Percentiles rank a stretch among this genome's conserved stretches.
phyloP scores from a whole-genome alignment of 2,888 invertebrate genomes.

The Syrphus vitripennis region DNA sequence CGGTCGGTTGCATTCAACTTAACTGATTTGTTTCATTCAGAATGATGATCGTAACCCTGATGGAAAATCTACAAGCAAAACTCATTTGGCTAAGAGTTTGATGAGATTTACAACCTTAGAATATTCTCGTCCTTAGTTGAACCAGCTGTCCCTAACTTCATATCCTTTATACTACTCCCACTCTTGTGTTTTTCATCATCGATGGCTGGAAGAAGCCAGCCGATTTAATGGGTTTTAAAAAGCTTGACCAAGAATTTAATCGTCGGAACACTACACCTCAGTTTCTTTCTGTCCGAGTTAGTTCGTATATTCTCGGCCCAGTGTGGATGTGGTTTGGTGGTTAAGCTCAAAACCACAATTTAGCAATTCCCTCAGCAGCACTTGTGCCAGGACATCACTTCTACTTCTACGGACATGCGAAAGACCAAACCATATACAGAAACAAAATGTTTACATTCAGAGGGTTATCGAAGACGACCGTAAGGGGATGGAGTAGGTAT shows the following conservation, averaged over 20 bases:
- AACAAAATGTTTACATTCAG: background rate
- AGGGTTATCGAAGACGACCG: background rate
- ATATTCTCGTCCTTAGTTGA: background rate
- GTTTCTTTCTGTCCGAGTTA: background rate
- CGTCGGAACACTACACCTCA: conserved; percentile 34
- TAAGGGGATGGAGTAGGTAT: background rate
- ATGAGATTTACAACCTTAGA: conserved; percentile 60
- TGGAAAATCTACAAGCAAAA: conserved; percentile 35
- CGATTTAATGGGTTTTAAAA: conserved; percentile 46
- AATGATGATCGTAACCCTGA: conserved; percentile 14
- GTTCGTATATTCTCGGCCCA: background rate
- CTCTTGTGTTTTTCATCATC: background rate
- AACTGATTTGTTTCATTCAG: conserved; percentile 52
- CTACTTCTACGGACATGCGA: background rate
- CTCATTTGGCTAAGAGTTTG: conserved; percentile 67
- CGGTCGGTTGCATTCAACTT: conserved; percentile 53
- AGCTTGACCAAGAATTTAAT: conserved; percentile 54
- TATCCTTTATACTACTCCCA: background rate
- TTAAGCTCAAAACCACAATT: conserved; percentile 22
- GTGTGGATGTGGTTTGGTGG: background rate
- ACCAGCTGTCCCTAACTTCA: background rate
- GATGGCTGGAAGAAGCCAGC: conserved; percentile 19
- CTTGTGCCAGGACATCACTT: conserved; percentile 1
- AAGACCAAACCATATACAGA: background rate
- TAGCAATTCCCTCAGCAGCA: conserved; percentile 9